Base-by-base conservation (phyloP, 2,113 vertebrate genomes). In the Centropristis striata region DNA sequence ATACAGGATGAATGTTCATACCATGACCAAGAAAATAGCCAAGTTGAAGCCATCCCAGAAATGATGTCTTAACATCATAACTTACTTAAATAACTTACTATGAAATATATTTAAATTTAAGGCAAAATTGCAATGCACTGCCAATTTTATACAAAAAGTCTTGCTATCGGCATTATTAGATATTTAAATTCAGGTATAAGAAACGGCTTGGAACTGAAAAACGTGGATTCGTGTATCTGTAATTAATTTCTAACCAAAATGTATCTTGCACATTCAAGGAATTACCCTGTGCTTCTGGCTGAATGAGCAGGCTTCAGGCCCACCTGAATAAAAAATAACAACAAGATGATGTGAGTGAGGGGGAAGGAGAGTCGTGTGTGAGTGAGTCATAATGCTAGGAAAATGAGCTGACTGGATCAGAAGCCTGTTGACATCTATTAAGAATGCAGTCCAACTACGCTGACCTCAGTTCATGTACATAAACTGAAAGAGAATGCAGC, bases 341-440 rank as follows among this genome's bases (percentile, higher is more conserved):
- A 13, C 5, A 36, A 13, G 4, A 51, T 61, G 51, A 37, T 21
- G 46, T 18, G 49, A 15, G 50, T 44, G n/a, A 21, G 47, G 13
- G 51, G 20, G 13, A 25, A 27, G 64, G 9, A 42, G 37, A 68
- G 37, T 37, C 28, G 41, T 18, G 67, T 25, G 49, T 18, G 58
- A 46, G 41, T 83, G 84, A 83, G 79, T 83, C 81, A 86, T 81
- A 71, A 55, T n/a, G 50, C 60, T 50, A 14, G 32, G 50, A 71
- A 70, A 69, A 73, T 63, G 64, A 72, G 74, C 51, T 67, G 76
- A 75, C 41, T 20, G 65, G 60, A 49, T 59, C 25, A 54, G 53
- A 75, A 39, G 58, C 25, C 37, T 65, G 70, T 44, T 79, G 55
- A 78, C 27, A 81, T 42, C 69, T 25, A 71, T 69, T 65, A 53